Percentiles rank a stretch among this genome's conserved stretches.
These are phyloP conservation scores for Phocides pigmalion DNA, from an alignment of 1,140 invertebrate genomes.

Conservation along the genomic window DNA sequence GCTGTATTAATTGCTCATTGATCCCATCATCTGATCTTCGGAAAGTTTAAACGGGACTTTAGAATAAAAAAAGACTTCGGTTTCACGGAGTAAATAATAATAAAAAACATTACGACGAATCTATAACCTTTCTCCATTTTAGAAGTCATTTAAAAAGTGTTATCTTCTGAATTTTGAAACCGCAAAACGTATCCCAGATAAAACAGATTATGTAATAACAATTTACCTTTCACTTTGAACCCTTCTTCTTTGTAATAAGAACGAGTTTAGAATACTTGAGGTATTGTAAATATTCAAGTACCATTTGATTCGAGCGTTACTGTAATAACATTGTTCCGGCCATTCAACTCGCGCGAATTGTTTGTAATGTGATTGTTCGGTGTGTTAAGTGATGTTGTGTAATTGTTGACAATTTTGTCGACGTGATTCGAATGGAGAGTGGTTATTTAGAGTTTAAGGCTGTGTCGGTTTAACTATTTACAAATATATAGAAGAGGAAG, in stretches of 20 bases:
- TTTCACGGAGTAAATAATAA: too few species aligned
- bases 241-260: background rate
- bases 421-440: slow-evolving; percentile 1
- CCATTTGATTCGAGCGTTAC: slow-evolving; percentile 17
- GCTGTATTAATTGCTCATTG: too few species aligned
- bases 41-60: too few species aligned
- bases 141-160: too few species aligned
- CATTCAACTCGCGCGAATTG: slow-evolving; percentile 7
- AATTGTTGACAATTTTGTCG: slow-evolving; percentile 8
- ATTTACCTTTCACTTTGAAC: background rate
- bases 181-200: background rate
- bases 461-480: too few species aligned
- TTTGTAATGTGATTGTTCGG: slow-evolving; percentile 12
- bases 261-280: background rate
- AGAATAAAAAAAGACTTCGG: too few species aligned
- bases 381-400: slow-evolving; percentile 15
- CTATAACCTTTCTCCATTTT: too few species aligned
- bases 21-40: too few species aligned
- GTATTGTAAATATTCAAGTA: slow-evolving; percentile 15
- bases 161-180: background rate
- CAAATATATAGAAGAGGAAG: too few species aligned
- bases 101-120: too few species aligned
- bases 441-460: background rate
- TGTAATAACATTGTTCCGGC: slow-evolving; percentile 17
- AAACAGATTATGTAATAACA: background rate